Evolutionary conservation across 2,113 vertebrate genomes (phyloP).

Genomic region (Thunnus thynnus): DNA sequence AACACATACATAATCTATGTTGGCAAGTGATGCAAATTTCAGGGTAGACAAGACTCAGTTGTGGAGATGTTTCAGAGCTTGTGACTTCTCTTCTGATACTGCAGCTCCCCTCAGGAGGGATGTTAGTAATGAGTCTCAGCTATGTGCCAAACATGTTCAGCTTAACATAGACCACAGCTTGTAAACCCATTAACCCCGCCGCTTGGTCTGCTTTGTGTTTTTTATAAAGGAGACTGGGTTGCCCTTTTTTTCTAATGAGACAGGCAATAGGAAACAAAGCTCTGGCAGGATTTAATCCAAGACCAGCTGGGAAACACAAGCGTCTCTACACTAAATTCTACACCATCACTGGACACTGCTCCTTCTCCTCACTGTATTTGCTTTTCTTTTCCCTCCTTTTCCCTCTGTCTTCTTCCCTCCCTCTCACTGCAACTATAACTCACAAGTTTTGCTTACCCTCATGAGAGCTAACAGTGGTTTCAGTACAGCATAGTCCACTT

Average conservation of each 20-base stretch:
- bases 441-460: constrained; percentile 5
- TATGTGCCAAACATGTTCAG: constrained; percentile 51
- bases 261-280: constrained; percentile 3
- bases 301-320: constrained; percentile 8
- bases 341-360: background rate
- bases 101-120: constrained; percentile 11
- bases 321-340: background rate
- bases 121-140: constrained; percentile 31
- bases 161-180: constrained; percentile 28
- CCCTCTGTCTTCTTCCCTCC: background rate
- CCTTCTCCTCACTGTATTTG: background rate
- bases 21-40: background rate
- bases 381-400: constrained; percentile 26
- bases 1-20: background rate
- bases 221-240: background rate
- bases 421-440: background rate
- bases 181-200: constrained; percentile 47
- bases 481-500: constrained; percentile 32
- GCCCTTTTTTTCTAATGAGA: constrained; percentile 12
- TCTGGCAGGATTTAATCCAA: constrained; percentile 12
- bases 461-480: constrained; percentile 8
- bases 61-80: background rate
- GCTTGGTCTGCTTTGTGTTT: constrained; percentile 1
- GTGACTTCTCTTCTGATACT: constrained; percentile 9
- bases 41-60: background rate